Conservation (phyloP, 2,888 invertebrate species). For the Drosophila testacea region DNA sequence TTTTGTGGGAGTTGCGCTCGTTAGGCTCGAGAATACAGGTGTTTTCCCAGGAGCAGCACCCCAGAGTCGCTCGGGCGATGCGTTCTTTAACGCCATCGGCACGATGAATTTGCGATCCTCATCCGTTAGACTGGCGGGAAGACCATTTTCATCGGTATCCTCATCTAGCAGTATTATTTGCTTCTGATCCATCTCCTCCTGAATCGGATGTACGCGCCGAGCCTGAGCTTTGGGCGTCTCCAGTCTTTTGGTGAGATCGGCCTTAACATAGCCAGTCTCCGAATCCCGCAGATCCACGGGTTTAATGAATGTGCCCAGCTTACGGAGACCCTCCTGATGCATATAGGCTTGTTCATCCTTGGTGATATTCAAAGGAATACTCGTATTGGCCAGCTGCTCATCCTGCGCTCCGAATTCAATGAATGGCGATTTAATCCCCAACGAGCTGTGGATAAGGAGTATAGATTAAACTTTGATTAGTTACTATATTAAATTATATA, state of each 20-base stretch:
- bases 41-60: conserved; percentile 44
- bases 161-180: conserved; percentile 84
- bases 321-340: conserved; percentile 84
- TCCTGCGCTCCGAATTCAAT: conserved; percentile 84
- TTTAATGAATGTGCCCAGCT: conserved; percentile 84
- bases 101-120: conserved; percentile 85
- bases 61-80: conserved; percentile 80
- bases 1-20: conserved; percentile 54
- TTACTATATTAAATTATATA: no score
- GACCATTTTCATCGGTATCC: conserved; percentile 84
- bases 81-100: conserved; percentile 85
- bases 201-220: conserved; percentile 82
- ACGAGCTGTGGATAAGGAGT: conserved; percentile 72
- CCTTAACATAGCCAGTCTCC: conserved; percentile 83
- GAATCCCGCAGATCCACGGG: conserved; percentile 84
- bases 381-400: conserved; percentile 84
- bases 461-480: neutral
- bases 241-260: conserved; percentile 83
- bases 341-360: conserved; percentile 84
- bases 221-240: conserved; percentile 61
- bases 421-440: conserved; percentile 85
- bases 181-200: conserved; percentile 85
- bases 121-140: conserved; percentile 83
- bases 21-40: conserved; percentile 42
- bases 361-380: conserved; percentile 84